Evolutionary conservation across 2,113 vertebrate species (phyloP), one percentile per base, ranked within the genome.

Genomic region (Proteles cristata): DNA sequence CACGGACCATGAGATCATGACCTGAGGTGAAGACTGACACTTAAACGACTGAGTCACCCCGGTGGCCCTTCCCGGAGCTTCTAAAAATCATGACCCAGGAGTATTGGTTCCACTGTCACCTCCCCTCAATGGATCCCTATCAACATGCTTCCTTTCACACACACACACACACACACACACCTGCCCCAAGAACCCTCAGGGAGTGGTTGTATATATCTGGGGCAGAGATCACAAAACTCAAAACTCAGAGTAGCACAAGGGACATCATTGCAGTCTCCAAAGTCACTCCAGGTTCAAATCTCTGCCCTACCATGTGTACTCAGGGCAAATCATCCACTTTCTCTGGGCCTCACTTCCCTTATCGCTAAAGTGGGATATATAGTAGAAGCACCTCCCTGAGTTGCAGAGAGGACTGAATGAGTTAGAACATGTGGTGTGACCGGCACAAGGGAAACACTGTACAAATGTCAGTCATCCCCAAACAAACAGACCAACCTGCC

Each of bases 81-180:
- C 76, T 76, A 91, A 31, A 50, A 45, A 35, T 17, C 10, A 23
- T n/a, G 53, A 53, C 11, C 9, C 26, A 43, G n/a, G 25, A 84
- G 6, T 33, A 10, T 0, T 2, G 7, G 11, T 68, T 16, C 8
- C 43, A 21, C 7, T 1, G 10, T 4, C 12, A 33, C 14, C 2
- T 3, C 6, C 23, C 2, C 11, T 26, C 11, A 66, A n/a, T 1
- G 28, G 19, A 6, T 11, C 31, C 55, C 48, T 63, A n/a, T 11
- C 48, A 4, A 17, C 33, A 7, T 3, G 23, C 81, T 12, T 73
- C 9, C 39, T 6, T 4, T 45, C 11, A 16, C 50, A 11, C 11
- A 50, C 50, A 12, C 11, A 50, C 50, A 50, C 48, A 50, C 48
- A 50, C 48, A 12, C 48, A 50, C 48, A 50, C 21, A 6, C 65